phyloP scores from a whole-genome alignment of 2,797 vertebrate genomes.

The Rhinogobio ventralis region DNA sequence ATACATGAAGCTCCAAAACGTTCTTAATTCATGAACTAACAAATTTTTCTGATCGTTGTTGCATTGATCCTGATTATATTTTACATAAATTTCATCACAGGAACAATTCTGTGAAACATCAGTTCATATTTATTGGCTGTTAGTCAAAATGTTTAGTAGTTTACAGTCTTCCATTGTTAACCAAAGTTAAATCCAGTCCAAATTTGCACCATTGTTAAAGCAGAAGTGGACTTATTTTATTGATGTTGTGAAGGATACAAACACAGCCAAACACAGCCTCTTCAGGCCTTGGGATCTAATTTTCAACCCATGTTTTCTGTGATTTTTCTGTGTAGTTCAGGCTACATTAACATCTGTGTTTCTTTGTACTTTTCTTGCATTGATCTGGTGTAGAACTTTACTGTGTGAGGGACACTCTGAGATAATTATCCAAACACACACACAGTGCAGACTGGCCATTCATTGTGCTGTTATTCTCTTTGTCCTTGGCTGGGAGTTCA shows the following conservation, averaged over 20 bases:
- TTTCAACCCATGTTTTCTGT: conserved; percentile 13
- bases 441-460: conserved; percentile 31
- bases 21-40: not conserved
- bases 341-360: not conserved
- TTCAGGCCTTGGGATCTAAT: not conserved
- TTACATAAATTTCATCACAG: conserved; percentile 54
- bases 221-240: not conserved
- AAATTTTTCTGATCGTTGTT: conserved; percentile 2
- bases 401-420: not conserved
- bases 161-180: not conserved
- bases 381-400: conserved; percentile 11
- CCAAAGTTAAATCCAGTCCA: not conserved
- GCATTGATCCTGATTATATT: not conserved
- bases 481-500: conserved; percentile 61
- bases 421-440: conserved; percentile 27
- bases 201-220: not conserved
- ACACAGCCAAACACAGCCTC: not conserved
- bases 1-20: not conserved
- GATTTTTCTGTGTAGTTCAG: not conserved
- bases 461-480: conserved; percentile 43
- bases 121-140: conserved; percentile 47
- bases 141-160: conserved; percentile 53
- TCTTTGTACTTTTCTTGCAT: not conserved
- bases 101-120: conserved; percentile 57
- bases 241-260: not conserved